Percentiles rank a stretch among this genome's conserved stretches.
phyloP scores from a whole-genome alignment of 1,140 invertebrate species.

The Drosophila ananassae region DNA sequence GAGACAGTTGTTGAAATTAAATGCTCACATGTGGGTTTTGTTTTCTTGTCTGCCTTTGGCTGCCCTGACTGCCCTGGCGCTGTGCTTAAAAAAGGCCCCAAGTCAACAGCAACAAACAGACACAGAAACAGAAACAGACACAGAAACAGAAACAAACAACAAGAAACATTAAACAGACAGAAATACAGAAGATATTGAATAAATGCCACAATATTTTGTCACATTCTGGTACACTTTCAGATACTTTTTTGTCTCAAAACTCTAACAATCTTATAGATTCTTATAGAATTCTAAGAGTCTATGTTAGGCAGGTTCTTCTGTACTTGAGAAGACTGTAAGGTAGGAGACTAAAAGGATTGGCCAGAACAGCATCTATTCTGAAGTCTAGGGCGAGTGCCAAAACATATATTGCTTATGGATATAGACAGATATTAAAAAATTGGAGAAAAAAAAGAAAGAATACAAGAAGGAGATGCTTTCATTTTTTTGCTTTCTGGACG shows the following conservation, averaged over 20 bases:
- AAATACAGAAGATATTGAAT: conserved; percentile 4
- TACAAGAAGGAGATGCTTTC: conserved; percentile 22
- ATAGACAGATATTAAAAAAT: neutral
- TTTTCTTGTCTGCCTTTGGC: conserved; percentile 56
- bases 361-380: neutral
- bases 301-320: neutral
- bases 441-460: neutral
- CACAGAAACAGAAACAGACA: too few species aligned
- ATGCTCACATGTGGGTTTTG: conserved; percentile 83
- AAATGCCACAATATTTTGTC: conserved; percentile 3
- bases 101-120: conserved; percentile 25
- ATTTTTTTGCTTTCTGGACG: conserved; percentile 13
- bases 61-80: conserved; percentile 11
- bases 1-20: conserved; percentile 83
- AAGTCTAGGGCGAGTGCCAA: conserved; percentile 37
- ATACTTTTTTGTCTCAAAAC: too few species aligned
- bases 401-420: conserved; percentile 19
- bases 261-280: too few species aligned
- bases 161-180: neutral
- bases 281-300: neutral
- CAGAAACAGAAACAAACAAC: neutral
- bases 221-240: neutral
- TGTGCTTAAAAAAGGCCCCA: conserved; percentile 36
- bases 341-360: conserved; percentile 40
- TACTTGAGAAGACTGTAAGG: conserved; percentile 22